phyloP scores from a whole-genome alignment of 1,140 invertebrate species.

The Odontomachus brunneus region DNA sequence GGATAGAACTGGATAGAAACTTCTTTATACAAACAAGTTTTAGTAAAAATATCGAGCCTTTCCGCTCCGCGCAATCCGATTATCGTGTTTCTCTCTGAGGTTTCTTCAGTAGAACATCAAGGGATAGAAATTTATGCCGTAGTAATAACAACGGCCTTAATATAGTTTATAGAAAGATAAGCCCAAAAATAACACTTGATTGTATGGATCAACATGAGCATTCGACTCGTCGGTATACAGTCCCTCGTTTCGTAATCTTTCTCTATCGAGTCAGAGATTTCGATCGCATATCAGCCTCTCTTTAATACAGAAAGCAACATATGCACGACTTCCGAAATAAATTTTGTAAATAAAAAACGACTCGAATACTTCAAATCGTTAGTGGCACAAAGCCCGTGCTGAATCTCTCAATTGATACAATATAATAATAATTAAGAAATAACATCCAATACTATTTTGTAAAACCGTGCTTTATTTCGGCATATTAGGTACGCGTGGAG shows the following conservation, averaged over 20 bases:
- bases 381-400: background rate
- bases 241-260: too few species aligned
- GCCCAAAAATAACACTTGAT: conserved; percentile 18
- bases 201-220: conserved; percentile 13
- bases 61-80: conserved; percentile 12
- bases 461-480: conserved; percentile 16
- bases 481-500: background rate
- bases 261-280: background rate
- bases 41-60: conserved; percentile 20
- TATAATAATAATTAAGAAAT: conserved; percentile 13
- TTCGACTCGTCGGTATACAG: background rate
- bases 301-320: background rate
- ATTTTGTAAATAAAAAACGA: background rate
- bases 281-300: background rate
- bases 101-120: conserved; percentile 22
- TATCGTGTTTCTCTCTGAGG: conserved; percentile 16
- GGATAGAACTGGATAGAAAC: conserved; percentile 32
- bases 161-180: conserved; percentile 28
- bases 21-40: conserved; percentile 12
- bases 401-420: background rate
- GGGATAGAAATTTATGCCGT: conserved; percentile 6
- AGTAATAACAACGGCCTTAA: conserved; percentile 1
- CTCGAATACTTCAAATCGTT: background rate
- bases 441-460: background rate
- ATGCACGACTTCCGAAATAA: conserved; percentile 18